phyloP scores from a whole-genome alignment of 2,113 vertebrate genomes.

The Scophthalmus maximus region DNA sequence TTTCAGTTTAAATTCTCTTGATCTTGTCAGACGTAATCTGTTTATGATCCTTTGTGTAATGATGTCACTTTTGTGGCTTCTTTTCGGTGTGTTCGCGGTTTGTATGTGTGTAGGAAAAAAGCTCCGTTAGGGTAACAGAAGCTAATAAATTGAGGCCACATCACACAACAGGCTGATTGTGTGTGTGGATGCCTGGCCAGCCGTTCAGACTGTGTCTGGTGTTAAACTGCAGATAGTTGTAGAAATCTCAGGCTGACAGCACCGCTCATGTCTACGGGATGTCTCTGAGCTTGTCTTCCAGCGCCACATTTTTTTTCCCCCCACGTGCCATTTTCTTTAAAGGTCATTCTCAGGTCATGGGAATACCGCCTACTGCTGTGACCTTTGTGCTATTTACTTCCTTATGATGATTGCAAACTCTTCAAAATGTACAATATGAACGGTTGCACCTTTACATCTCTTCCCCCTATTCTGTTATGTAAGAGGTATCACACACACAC shows the following conservation, averaged over 20 bases:
- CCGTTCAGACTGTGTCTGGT: background rate
- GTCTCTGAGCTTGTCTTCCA: background rate
- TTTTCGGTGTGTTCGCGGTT: background rate
- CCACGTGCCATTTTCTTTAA: background rate
- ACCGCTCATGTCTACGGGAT: background rate
- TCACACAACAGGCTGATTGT: constrained; percentile 16
- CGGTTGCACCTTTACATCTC: background rate
- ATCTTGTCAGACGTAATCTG: background rate
- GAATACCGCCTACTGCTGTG: background rate
- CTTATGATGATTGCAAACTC: background rate
- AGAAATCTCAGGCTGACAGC: background rate
- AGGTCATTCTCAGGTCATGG: constrained; percentile 44
- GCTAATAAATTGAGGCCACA: constrained; percentile 9
- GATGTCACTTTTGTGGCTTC: background rate
- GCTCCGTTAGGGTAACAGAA: constrained; percentile 7
- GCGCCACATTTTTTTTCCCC: background rate
- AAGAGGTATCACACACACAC: constrained; percentile 40
- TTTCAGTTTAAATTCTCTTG: background rate
- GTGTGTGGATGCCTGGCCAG: constrained; percentile 3
- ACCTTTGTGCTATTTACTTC: constrained; percentile 28
- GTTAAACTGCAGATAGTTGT: constrained; percentile 19
- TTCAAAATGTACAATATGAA: background rate
- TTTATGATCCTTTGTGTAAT: background rate
- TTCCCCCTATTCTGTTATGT: constrained; percentile 39
- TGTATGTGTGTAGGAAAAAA: background rate